A percentile compares a stretch with the other conserved stretches of the same genome.
Conservation (phyloP, 2,113 vertebrate species). For the Mellivora capensis region DNA sequence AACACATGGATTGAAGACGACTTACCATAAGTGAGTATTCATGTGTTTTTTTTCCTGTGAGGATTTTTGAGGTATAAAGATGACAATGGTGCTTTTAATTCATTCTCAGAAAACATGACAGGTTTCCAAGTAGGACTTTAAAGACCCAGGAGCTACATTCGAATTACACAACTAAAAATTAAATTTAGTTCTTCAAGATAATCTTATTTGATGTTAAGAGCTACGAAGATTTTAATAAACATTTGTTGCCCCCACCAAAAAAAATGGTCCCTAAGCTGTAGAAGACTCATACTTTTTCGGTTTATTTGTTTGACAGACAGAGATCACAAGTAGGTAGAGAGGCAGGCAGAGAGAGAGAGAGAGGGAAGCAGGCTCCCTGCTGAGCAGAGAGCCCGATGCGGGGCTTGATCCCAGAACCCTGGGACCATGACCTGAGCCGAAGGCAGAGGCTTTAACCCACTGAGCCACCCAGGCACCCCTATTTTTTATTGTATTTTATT, state of each 20-base stretch:
- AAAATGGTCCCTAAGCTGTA: not conserved
- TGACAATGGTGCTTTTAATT: not conserved
- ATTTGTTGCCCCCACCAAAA: not conserved
- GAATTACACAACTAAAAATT: not conserved
- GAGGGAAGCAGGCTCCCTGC: too few species aligned
- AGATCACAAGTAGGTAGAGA: too few species aligned
- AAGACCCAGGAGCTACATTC: not conserved
- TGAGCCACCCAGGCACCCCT: too few species aligned
- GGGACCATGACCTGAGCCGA: too few species aligned
- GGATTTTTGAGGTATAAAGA: not conserved
- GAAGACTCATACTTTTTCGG: not conserved
- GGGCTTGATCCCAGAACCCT: too few species aligned
- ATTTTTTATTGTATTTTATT: too few species aligned
- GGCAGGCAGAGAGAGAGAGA: too few species aligned
- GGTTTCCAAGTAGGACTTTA: not conserved
- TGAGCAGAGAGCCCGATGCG: too few species aligned
- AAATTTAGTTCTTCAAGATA: not conserved
- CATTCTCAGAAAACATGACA: not conserved
- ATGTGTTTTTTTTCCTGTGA: not conserved
- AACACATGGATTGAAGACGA: not conserved
- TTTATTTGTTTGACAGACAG: too few species aligned
- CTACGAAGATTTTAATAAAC: not conserved
- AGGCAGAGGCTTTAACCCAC: too few species aligned
- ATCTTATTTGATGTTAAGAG: not conserved
- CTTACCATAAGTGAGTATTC: not conserved